Percentiles rank a stretch among this genome's conserved stretches.
Evolutionary conservation across 2,888 invertebrate species (phyloP).

Genomic region (Diaprepes abbreviatus): DNA sequence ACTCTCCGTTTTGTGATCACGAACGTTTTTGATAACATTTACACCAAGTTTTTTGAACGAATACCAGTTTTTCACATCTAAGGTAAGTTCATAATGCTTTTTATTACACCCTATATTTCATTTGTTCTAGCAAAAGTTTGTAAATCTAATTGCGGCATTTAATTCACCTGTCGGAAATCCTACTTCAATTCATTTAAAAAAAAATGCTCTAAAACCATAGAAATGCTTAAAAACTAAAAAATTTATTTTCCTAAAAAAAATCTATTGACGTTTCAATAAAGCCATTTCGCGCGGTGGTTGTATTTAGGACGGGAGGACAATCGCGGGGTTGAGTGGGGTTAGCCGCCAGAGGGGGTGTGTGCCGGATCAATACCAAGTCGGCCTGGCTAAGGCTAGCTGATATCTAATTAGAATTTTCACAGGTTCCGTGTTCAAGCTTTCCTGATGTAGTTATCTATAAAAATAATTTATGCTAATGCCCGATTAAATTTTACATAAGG

Average conservation of each 20-base stretch:
- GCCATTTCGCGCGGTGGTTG: slow-evolving; percentile 20
- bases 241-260: not conserved
- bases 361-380: slow-evolving; percentile 66
- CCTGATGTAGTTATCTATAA: slow-evolving; percentile 29
- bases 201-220: too few species aligned
- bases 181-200: too few species aligned
- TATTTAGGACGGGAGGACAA: slow-evolving; percentile 37
- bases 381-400: slow-evolving; percentile 63
- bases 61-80: slow-evolving; percentile 34
- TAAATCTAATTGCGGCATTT: not conserved
- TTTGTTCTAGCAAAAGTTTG: too few species aligned
- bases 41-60: slow-evolving; percentile 47
- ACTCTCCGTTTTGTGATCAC: slow-evolving; percentile 50
- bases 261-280: slow-evolving; percentile 6
- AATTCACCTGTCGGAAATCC: not conserved
- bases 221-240: not conserved
- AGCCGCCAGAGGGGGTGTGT: slow-evolving; percentile 60
- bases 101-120: not conserved
- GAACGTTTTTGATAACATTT: slow-evolving; percentile 50
- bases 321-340: slow-evolving; percentile 53
- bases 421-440: slow-evolving; percentile 41
- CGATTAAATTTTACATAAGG: too few species aligned
- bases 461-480: not conserved
- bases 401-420: slow-evolving; percentile 56
- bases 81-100: slow-evolving; percentile 32